phyloP scores from a whole-genome alignment of 2,797 vertebrate genomes.

The Bufotes viridis region DNA sequence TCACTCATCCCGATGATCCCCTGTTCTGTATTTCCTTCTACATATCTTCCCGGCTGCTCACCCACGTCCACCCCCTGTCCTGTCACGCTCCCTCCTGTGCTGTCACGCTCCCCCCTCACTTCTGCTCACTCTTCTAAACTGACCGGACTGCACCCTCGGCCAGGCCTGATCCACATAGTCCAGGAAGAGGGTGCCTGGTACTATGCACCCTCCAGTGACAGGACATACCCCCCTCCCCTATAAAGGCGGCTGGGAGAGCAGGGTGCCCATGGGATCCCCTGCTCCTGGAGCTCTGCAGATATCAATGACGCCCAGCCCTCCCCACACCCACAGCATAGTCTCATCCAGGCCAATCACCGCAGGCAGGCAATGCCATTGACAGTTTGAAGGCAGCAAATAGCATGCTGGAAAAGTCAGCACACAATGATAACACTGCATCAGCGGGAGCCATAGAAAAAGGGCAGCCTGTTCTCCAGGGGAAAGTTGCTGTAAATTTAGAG shows the following conservation, averaged over 20 bases:
- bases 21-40: neutral
- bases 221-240: neutral
- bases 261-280: neutral
- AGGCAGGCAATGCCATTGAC: conserved; percentile 8
- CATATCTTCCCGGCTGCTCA: neutral
- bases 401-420: conserved; percentile 15
- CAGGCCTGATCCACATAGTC: conserved; percentile 18
- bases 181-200: neutral
- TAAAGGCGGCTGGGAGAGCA: neutral
- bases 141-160: neutral
- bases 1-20: neutral
- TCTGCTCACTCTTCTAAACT: neutral
- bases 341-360: conserved; percentile 46
- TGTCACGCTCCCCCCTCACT: neutral
- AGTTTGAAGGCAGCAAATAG: neutral
- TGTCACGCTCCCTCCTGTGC: neutral
- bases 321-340: conserved; percentile 4
- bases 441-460: neutral
- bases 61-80: neutral
- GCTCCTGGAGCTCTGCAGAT: neutral
- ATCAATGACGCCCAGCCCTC: neutral
- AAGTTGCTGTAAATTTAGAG: neutral
- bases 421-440: conserved; percentile 14
- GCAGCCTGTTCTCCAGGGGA: neutral
- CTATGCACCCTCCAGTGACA: neutral